Base-by-base conservation (phyloP, 2,797 vertebrate species). In the Steatocranus sp. region DNA sequence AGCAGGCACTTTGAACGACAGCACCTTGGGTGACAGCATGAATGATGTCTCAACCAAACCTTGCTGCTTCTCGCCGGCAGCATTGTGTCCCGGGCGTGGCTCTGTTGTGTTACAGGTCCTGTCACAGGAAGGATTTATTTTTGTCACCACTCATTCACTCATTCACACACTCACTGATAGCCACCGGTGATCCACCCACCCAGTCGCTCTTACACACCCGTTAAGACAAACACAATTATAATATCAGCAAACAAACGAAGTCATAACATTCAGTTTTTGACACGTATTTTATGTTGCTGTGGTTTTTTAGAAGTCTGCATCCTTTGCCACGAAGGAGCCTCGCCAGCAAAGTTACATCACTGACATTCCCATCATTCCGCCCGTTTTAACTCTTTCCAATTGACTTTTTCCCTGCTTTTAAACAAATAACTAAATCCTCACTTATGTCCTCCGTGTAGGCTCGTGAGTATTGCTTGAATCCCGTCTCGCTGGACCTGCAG, bases 291-390 rank as follows among this genome's bases (percentile, higher is more conserved):
- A 6, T 8, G 5, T 74, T 23, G 5, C 49, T 3, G 43, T 4
- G 38, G 7, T 8, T 61, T 23, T 48, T 36, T 73, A 38, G 18
- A 18, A 32, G 50, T 83, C 49, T 17, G 15, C 25, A 11, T 48
- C 43, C 50, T 32, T 79, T n/a, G 90, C 90, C 50, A 76, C 43
- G 73, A 83, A 87, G 86, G 83, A 92, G 87, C 81, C 87, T 82
- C 73, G 43, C 81, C 76, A 86, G 89, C 88, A 83, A 80, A 88
- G 82, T 88, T 61, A 81, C 93, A 92, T 96, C 92, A 77, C 88
- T 92, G n/a, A 84, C 95, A 96, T 96, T 94, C 96, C 94, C 76
- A 87, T 91, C 93, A 95, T 96, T 96, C 96, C 89, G 82, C 75
- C 83, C 73, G 83, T 86, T 93, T 93, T 84, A 90, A 88, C 93